Base-by-base conservation (phyloP, 2,888 invertebrate genomes). In the Brassicogethes aeneus region DNA sequence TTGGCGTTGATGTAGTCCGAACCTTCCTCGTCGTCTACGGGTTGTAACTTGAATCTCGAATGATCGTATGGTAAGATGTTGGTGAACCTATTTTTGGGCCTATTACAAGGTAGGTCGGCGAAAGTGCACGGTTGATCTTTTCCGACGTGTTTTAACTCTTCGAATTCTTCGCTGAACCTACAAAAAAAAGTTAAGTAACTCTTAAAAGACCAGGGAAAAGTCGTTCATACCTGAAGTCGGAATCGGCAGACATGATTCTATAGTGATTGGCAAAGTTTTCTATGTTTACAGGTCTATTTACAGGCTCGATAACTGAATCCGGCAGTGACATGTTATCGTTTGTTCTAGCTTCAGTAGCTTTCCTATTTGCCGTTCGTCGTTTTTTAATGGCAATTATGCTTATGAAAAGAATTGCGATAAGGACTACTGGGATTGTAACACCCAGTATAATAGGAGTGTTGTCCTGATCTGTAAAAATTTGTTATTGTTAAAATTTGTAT, bases 1-100 rank as follows among this genome's bases (percentile, higher is more conserved):
- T 94, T 95, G 45, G 95, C 93, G 71, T 96, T 95, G 57, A 95
- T 86, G 67, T 94, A 95, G 70, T 95, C 95, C 16, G 91, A 90
- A 43, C 93, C 94, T 70, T 94, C 94, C 67, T 92, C 92, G 68
- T 92, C 92, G 70, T 94, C 94, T 3, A 91, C 91, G 5, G 93
- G 91, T 64, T 91, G 88, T 51, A 95, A 75, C 68, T 94, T 94
- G 66, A 90, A 92, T 48, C 96, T 80, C 42, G 93, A 93, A 70
- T 95, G 95, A 71, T 96, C 96, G 70, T 96, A 99, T 1, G 99
- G 96, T 54, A 97, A 75, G 68, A 99, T 97, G 73, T 99, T 99
- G 43, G 97, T 97, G 72, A 99, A 99, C 34, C 95, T 81, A 75
- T 99, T 99, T 75, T 99, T 99, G 17, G 94, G 94, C 34, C 97